These are phyloP conservation scores for Epizoanthus ramosus DNA, from an alignment of 92 coral and sea anemone species.

Conservation along the genomic window DNA sequence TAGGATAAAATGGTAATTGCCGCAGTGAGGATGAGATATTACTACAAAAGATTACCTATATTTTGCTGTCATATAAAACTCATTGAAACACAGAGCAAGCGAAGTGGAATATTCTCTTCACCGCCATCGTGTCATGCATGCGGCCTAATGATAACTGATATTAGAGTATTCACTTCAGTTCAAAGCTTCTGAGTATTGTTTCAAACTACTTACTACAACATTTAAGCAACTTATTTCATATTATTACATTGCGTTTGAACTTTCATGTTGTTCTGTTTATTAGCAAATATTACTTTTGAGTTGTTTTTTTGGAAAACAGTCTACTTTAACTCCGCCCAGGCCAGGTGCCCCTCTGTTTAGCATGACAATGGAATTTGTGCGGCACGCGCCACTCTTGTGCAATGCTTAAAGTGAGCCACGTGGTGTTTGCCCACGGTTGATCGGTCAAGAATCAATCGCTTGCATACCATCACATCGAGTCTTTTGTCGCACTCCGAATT, in stretches of 20 bases:
- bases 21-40: background rate
- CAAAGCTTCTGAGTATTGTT: background rate
- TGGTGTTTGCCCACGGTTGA: background rate
- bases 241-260: background rate
- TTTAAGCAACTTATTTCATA: background rate
- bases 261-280: background rate
- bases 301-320: background rate
- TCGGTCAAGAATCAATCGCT: background rate
- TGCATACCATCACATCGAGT: slow-evolving; percentile 33
- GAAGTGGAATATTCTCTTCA: background rate
- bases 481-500: slow-evolving; percentile 7
- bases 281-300: background rate
- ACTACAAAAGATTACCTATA: background rate
- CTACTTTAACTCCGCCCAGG: slow-evolving; percentile 6
- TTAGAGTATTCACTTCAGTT: background rate
- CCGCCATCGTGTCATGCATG: background rate
- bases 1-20: background rate
- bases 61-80: background rate
- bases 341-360: slow-evolving; percentile 24
- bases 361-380: slow-evolving; percentile 12
- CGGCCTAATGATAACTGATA: background rate
- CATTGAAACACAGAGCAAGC: slow-evolving; percentile 10
- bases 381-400: slow-evolving; percentile 37
- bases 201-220: too few species aligned
- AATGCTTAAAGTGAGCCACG: slow-evolving; percentile 44